Evolutionary conservation across 1,140 invertebrate species (phyloP), one percentile per base, ranked within the genome.

Genomic region (Saccostrea echinata): DNA sequence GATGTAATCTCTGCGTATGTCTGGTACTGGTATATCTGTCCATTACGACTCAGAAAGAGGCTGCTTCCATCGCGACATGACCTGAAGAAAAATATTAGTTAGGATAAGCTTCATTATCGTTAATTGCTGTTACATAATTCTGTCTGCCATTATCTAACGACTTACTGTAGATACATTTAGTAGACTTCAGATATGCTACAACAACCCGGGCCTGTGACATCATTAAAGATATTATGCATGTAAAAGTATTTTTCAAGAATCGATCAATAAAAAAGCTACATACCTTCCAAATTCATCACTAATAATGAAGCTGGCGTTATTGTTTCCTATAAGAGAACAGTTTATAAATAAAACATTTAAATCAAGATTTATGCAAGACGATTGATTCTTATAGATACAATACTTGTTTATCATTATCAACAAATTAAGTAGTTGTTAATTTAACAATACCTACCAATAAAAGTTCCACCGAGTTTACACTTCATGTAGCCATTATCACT

Each of bases 201-300:
- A 43, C 4, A 43, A 9, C 43, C 43, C 9, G 4, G 43, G 4
- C 1, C 9, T 43, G 43, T 43, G 4, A 43, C 9, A 43, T 43
- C 43, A 43, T 43, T 43, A 3, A 43, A 43, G 43, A 43, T 1
- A 8, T 43, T 43, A 43, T 43, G 6, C 6, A 43, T 43, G 4
- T 43, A 43, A 0, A 6, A 4, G 9, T 43, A 43, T 43, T 43
- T 43, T 43, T 43, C 9, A 8, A 4, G 0, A 6, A 43, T n/a
- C n/a, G n/a, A 43, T 43, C 9, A 9, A 43, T 43, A 43, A 43
- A 43, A 43, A 43, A 43, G 4, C 21, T 21, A 64, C 16, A 30
- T 68, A 88, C 87, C 87, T 85, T 88, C 87, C 87, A 86, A 81
- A 88, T 35, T 53, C 35, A 51, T 84, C 84, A 61, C 85, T 84